Conservation (phyloP, 64 coral and sea anemone genomes). For the Stylophora pistillata region DNA sequence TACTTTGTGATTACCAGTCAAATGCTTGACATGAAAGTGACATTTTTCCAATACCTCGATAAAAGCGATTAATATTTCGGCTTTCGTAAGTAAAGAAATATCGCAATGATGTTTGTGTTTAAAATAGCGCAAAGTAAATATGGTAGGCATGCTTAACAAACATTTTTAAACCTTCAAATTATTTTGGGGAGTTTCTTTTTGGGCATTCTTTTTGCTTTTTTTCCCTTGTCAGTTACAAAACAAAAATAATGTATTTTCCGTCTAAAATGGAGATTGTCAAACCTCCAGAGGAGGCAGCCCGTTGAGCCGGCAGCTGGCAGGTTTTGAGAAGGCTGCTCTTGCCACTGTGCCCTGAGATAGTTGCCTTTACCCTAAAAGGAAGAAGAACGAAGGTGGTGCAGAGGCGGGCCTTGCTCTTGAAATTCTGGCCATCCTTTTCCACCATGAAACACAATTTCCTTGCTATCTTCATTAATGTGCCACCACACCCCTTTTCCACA, state of each 20-base stretch:
- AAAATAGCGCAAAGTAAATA: conserved; percentile 41
- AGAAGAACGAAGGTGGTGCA: no score
- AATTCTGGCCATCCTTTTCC: no score
- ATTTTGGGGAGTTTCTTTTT: background rate
- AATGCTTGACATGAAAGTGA: conserved; percentile 40
- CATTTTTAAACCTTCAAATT: conserved; percentile 32
- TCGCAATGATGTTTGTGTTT: conserved; percentile 37
- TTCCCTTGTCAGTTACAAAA: background rate
- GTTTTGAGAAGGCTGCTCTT: conserved; percentile 45
- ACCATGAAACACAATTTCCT: no score
- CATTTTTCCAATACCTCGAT: conserved; percentile 41
- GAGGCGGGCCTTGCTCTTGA: no score
- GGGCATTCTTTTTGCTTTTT: background rate
- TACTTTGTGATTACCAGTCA: conserved; percentile 32
- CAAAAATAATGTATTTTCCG: conserved; percentile 23
- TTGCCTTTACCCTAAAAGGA: no score
- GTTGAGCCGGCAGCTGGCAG: conserved; percentile 17
- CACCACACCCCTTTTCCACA: no score
- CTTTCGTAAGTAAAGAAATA: conserved; percentile 46
- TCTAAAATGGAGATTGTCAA: conserved; percentile 9
- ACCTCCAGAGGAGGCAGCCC: conserved; percentile 14
- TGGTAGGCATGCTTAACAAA: conserved; percentile 36
- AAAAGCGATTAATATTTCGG: conserved; percentile 36
- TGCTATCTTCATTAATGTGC: no score
- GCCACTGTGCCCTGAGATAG: no score